Percentiles rank a stretch among this genome's conserved stretches.
Evolutionary conservation across 2,888 invertebrate species (phyloP).

Genomic region (Abscondita cerata): DNA sequence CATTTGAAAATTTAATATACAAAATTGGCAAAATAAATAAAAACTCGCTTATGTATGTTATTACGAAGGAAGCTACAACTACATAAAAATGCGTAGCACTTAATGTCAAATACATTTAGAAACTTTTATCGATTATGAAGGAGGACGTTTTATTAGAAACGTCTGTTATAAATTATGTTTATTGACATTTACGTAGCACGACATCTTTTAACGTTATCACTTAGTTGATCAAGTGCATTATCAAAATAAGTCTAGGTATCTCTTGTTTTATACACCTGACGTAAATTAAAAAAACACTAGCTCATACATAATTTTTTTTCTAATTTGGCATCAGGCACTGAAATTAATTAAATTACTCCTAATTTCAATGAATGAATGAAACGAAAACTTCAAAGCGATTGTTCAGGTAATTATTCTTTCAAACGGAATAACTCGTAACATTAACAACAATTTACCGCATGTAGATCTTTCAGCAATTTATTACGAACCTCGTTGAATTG

Average conservation of each 20-base stretch:
- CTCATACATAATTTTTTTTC: too few relatives aligned
- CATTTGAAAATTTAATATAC: too few relatives aligned
- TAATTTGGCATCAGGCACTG: not conserved
- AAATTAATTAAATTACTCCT: not conserved
- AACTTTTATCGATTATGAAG: slow-evolving; percentile 7
- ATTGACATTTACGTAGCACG: slow-evolving; percentile 18
- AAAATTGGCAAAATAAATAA: not conserved
- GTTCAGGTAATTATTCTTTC: too few relatives aligned
- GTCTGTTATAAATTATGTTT: slow-evolving; percentile 18
- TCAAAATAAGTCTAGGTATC: not conserved
- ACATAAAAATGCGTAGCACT: slow-evolving; percentile 6
- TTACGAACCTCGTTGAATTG: too few relatives aligned
- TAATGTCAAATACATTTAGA: slow-evolving; percentile 14
- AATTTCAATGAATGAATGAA: too few relatives aligned
- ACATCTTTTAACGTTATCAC: slow-evolving; percentile 23
- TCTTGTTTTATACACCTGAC: too few relatives aligned
- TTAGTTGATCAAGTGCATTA: slow-evolving; percentile 12
- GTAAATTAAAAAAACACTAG: too few relatives aligned
- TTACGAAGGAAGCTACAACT: not conserved
- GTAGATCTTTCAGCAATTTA: too few relatives aligned
- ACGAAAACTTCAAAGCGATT: too few relatives aligned
- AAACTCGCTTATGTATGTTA: not conserved
- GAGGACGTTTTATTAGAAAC: slow-evolving; percentile 14
- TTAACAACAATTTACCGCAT: too few relatives aligned
- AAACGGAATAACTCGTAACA: too few relatives aligned